Evolutionary conservation across 2,797 vertebrate genomes (phyloP), one percentile per base, ranked within the genome.

Genomic region (Cuniculus paca): DNA sequence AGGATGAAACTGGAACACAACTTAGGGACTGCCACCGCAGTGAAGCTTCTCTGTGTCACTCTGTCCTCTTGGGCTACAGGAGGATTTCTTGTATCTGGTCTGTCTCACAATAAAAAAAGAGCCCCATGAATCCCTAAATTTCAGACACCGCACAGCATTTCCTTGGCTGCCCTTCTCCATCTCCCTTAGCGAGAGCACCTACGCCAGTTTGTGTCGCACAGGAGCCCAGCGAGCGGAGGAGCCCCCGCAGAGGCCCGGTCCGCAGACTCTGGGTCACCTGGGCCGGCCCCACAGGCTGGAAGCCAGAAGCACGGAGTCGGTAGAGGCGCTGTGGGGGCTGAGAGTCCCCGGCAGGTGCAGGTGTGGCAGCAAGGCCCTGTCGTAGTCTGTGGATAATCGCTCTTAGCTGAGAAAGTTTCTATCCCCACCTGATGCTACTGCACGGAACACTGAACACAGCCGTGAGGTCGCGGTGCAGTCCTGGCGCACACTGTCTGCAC

Each of bases 241-340:
- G 61, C 16, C n/a, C 7, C 34, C 3, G 28, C 14, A 31, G 13
- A 6, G 14, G 63, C 13, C 16, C 2, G 19, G 65, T 11, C 65
- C 5, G 22, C 36, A 24, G 22, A 26, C 70, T 13, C 36, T 26
- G 1, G 8, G 70, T 26, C 39, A 12, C 39, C 11, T 42, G 70
- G 22, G 70, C 36, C 19, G 14, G 19, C n/a, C 9, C 22, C 39
- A 36, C n/a, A 42, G 10, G 6, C 70, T 6, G 4, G 0, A 13
- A 13, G 10, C 70, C 19, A 0, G n/a, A 42, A n/a, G 34, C 5
- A 2, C 20, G 5, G 36, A 2, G 11, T 24, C 70, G 5, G 36
- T 19, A 16, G 36, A 39, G 68, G 5, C 4, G 20, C 65, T 36
- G 16, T 9, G 13, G 5, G n/a, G 65, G 4, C 20, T 26, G 70